Base-by-base conservation (phyloP, 2,888 invertebrate genomes). In the Leucania comma region DNA sequence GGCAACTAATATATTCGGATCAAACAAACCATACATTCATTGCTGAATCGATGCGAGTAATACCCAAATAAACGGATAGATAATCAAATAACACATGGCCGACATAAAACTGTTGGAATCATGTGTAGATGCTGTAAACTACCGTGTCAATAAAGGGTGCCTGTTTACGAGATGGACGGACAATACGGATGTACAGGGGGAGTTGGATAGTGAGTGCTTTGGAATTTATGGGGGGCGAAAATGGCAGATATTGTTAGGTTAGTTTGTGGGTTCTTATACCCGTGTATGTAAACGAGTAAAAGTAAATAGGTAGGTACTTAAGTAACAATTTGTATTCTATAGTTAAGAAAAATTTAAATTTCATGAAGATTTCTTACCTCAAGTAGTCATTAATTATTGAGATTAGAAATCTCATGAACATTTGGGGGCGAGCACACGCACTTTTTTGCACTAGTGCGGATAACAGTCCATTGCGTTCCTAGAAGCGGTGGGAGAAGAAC, bases 51-150 rank as follows among this genome's bases (percentile, higher is more conserved):
- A 82, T 78, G 75, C 53, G 68, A 78, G 78, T 82, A 73, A 84
- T 79, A 76, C 62, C 79, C 83, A 91, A 90, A 90, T 90, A 90
- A 89, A 89, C 88, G 78, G 46, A 79, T 75, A 85, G 81, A 81
- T 83, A 86, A 86, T 88, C 87, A 88, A 90, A 90, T 86, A 82
- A 51, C 80, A 92, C 90, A 91, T 92, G 91, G 90, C 91, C 42
- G 62, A 70, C 87, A 90, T 91, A 88, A 91, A 91, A 90, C 87
- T 79, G 85, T 70, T 82, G 24, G 79, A 78, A 68, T 62, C 79
- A 72, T 81, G 77, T 78, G 60, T 78, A 81, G 75, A 80, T 71
- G 71, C 57, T 79, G 82, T 87, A 86, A 87, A 87, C 87, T 72
- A 77, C 68, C 82, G 70, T 68, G 82, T 83, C 87, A 84, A 87